Evolutionary conservation across 2,113 vertebrate species (phyloP), one percentile per base, ranked within the genome.

Genomic region (Lynx canadensis): DNA sequence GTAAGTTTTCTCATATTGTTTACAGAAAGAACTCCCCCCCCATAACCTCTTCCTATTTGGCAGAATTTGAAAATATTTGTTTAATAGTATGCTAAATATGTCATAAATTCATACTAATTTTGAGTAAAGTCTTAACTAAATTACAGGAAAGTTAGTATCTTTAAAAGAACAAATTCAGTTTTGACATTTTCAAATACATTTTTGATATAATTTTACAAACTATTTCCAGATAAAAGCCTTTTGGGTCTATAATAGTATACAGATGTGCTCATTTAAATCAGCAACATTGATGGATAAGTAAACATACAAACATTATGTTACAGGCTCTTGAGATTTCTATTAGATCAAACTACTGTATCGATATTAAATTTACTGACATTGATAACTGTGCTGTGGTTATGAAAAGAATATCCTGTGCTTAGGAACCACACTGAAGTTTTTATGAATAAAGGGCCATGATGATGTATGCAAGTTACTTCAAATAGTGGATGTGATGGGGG

Each of bases 41-140:
- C 74, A 93, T n/a, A 93, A 71, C 29, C 33, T 82, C 16, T 86
- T 91, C 23, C 18, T 55, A 41, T 65, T 55, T 92, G 81, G 55
- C 60, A 91, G 95, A 92, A 74, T 84, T 55, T 29, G 23, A 66
- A 97, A 96, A 69, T 19, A 16, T 11, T 45, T 57, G 50, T 57
- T 33, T 83, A 94, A 63, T 41, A 81, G 69, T 81, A 88, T n/a
- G 18, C 36, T 86, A 71, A 93, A 78, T 86, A 95, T 25, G 12
- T 85, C 50, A 95, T 71, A 25, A 97, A 90, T 92, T 95, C 65
- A 94, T 91, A 91, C 18, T 36, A 73, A 86, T 79, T 93, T 89
- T 69, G 68, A 93, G 12, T 27, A 33, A 91, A 88, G 76, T 3
- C 1, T 71, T 91, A 89, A 73, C 21, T 74, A 90, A 87, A 69